Evolutionary conservation across 2,797 vertebrate species (phyloP), one percentile per base, ranked within the genome.

Genomic region (Odontamblyopus lacepedii): DNA sequence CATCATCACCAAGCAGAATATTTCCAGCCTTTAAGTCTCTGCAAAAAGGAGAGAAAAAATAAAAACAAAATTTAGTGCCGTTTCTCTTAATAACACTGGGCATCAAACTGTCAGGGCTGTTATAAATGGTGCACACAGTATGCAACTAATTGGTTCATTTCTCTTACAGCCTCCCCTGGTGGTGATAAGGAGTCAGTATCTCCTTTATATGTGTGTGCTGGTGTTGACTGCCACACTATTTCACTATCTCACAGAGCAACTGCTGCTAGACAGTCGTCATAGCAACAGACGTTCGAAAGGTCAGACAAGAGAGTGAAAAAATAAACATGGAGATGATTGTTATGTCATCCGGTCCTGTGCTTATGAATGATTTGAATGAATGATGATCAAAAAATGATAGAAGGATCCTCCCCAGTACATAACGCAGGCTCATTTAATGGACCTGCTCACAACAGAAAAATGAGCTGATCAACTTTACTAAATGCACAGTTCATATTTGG

Each of bases 1-100:
- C 97, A 71, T 99, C 97, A 67, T 98, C 98, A 78, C 98, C 98
- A 27, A 99, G 95, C 79, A 99, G 96, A 92, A 99, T 99, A 88
- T 99, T 99, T 89, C 98, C 98, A 86, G 98, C 97, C 91, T 99
- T 99, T 70, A 99, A 95, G 89, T 99, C 97, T 92, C 98, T 99
- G 92, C 15, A 83, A 70, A 79, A 92, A 85, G 91, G 6, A 4
- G 16, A 32, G 30, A 62, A 63, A n/a, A 3, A 35, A n/a, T 9
- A 32, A 63, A 7, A 63, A 63, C 44, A 15, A 19, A 11, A 32
- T 38, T 19, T 41, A 19, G 44, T 15, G 44, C 4, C 15, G 30
- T 26, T 44, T 23, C 35, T 13, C 16, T 63, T 41, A n/a, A 2
- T 29, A 67, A 32, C 18, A 16, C 6, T n/a, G 53, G 7, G 9